phyloP scores from a whole-genome alignment of 2,888 invertebrate genomes.

The Amiota minor region DNA sequence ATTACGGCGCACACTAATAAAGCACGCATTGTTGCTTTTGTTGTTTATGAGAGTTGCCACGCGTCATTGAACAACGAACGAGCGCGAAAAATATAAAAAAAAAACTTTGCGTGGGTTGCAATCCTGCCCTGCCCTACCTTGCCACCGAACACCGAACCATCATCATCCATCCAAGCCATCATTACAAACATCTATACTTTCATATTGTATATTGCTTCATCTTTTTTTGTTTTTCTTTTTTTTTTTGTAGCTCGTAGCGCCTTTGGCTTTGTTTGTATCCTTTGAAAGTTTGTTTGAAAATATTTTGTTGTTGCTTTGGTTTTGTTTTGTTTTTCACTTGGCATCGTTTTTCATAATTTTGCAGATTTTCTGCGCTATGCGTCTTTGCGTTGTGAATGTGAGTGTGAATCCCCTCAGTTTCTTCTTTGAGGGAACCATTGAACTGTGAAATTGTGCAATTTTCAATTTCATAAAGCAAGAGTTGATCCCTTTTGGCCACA shows the following conservation, averaged over 20 bases:
- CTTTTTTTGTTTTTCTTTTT: too few relatives aligned
- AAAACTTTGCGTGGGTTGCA: constrained; percentile 17
- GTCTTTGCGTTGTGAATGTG: background rate
- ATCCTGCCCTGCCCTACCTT: background rate
- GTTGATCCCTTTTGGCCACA: constrained; percentile 15
- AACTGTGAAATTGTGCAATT: constrained; percentile 64
- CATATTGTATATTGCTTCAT: too few relatives aligned
- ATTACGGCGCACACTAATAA: constrained; percentile 42
- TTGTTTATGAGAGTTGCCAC: constrained; percentile 53
- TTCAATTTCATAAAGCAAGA: constrained; percentile 61
- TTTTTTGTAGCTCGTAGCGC: background rate
- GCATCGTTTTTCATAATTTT: constrained; percentile 23
- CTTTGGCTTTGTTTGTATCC: constrained; percentile 4
- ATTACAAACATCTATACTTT: too few relatives aligned
- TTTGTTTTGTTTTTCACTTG: background rate
- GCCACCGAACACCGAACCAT: too few relatives aligned
- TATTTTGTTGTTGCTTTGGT: constrained; percentile 1
- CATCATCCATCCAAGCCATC: too few relatives aligned
- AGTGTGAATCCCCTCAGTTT: constrained; percentile 27
- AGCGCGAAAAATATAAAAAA: background rate
- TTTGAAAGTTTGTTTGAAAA: background rate
- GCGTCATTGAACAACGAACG: constrained; percentile 23
- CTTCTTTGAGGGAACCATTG: constrained; percentile 48
- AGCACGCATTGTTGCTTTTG: constrained; percentile 59
- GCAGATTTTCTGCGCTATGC: background rate